phyloP scores from a whole-genome alignment of 2,113 vertebrate genomes.

The Brachionichthys hirsutus region DNA sequence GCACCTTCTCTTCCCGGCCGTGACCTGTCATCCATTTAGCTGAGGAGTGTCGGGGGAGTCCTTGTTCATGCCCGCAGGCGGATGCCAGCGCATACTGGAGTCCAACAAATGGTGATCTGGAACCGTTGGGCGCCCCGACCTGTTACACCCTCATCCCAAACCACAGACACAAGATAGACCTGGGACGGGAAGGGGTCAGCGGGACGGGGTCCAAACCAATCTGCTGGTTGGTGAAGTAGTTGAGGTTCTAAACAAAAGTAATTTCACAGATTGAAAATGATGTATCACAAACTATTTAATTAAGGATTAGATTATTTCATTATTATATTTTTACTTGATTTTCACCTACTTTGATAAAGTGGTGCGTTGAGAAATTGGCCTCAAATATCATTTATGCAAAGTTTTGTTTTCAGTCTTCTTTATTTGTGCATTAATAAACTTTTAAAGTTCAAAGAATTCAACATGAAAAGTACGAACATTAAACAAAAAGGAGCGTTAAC shows the following conservation, averaged over 20 bases:
- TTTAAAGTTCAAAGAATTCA: constrained; percentile 11
- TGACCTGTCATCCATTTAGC: constrained; percentile 79
- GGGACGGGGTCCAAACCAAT: background rate
- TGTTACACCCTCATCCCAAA: constrained; percentile 41
- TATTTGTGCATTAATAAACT: background rate
- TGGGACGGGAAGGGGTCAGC: background rate
- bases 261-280: background rate
- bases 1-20: constrained; percentile 65
- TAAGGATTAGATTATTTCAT: too few species aligned
- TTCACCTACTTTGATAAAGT: too few species aligned
- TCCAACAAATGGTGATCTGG: constrained; percentile 12
- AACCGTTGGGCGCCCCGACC: constrained; percentile 12
- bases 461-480: background rate
- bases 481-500: constrained; percentile 5
- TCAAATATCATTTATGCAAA: too few species aligned
- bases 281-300: too few species aligned
- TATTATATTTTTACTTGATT: too few species aligned
- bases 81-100: constrained; percentile 56
- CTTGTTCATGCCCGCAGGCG: constrained; percentile 42
- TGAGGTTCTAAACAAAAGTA: background rate
- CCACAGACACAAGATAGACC: constrained; percentile 27
- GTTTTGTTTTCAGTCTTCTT: too few species aligned
- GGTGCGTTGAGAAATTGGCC: too few species aligned
- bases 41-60: constrained; percentile 49
- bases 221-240: background rate